Base-by-base conservation (phyloP, 2,797 vertebrate genomes). In the Eupleurogrammus muticus region DNA sequence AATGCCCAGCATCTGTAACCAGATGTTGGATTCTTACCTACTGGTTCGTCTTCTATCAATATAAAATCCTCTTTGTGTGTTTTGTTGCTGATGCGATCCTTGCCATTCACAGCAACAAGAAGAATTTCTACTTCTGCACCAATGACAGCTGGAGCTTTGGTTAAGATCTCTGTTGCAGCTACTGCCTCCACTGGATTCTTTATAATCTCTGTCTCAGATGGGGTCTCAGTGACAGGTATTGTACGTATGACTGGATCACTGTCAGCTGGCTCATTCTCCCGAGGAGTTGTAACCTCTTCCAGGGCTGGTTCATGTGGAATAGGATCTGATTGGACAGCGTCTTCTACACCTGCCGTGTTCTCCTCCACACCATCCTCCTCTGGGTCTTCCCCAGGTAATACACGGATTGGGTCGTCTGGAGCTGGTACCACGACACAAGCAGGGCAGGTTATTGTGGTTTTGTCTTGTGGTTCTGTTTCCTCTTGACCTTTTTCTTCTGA, bases 1-100 rank as follows among this genome's bases (percentile, higher is more conserved):
- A n/a, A n/a, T n/a, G n/a, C n/a, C n/a, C n/a, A n/a, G n/a, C n/a
- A n/a, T n/a, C n/a, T n/a, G n/a, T 17, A 50, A 9, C 24, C 42
- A 4, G 23, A 21, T 7, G 23, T n/a, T 60, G 9, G 16, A 36
- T 36, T 60, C 79, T 79, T 78, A 80, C 84, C 84, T 8, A 7
- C 21, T 51, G 80, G 21, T 55, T 75, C 59, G 1, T 81, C 63
- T 62, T 74, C 40, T 49, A 44, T 38, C 49, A 44, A 2, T 57
- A 12, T 40, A 50, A 70, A 32, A 56, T 55, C 21, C n/a, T 34
- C 3, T 1, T 8, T 38, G 5, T 1, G n/a, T 36, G 50, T 42
- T 59, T 61, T 21, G 10, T 11, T 36, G 8, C 40, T 48, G 32
- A 14, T 57, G 9, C 23, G 42, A 1, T 52, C 5, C 14, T 4